Conservation (phyloP, 2,888 invertebrate genomes). For the Heliconius sara region DNA sequence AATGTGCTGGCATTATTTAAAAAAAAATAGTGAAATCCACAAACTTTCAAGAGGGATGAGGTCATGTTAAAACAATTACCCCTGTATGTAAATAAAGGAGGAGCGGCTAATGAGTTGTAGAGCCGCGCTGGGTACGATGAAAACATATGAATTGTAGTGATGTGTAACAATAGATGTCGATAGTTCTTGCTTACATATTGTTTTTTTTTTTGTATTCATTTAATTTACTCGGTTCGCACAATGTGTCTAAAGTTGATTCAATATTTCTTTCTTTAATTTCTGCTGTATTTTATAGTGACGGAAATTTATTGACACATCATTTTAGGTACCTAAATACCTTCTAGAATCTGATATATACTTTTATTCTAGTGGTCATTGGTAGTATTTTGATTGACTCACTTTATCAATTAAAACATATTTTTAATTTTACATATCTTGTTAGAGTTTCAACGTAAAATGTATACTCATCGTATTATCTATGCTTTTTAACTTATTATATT, state of each 20-base stretch:
- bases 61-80: slow-evolving; percentile 74
- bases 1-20: neutral
- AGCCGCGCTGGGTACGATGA: slow-evolving; percentile 62
- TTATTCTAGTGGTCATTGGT: neutral
- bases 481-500: too few relatives aligned
- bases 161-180: slow-evolving; percentile 39
- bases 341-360: neutral
- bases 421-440: neutral
- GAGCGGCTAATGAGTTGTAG: slow-evolving; percentile 77
- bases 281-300: neutral
- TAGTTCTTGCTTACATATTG: neutral
- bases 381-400: neutral
- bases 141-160: slow-evolving; percentile 64
- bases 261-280: too few relatives aligned
- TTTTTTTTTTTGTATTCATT: neutral
- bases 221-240: too few relatives aligned
- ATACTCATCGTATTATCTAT: too few relatives aligned
- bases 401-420: neutral
- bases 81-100: slow-evolving; percentile 66
- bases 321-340: neutral
- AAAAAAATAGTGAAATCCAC: slow-evolving; percentile 22
- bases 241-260: too few relatives aligned
- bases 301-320: neutral
- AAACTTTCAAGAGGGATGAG: slow-evolving; percentile 38
- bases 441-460: too few relatives aligned